Percentiles rank a stretch among this genome's conserved stretches.
Conservation (phyloP, 2,113 vertebrate genomes). For the Lagopus leucura region DNA sequence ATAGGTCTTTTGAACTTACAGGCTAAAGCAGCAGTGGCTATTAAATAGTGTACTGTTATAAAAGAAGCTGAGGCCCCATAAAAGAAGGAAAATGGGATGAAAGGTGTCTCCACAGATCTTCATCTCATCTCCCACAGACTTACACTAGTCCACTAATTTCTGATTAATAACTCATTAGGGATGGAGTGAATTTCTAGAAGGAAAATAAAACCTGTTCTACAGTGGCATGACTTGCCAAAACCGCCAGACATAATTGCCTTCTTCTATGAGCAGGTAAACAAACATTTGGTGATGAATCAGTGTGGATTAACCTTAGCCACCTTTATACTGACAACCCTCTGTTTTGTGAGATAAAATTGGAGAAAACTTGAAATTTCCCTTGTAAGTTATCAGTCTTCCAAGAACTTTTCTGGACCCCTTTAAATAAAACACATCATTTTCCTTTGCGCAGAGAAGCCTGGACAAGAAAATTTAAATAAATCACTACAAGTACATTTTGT, state of each 20-base stretch:
- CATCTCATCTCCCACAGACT: background rate
- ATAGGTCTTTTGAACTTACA: constrained; percentile 56
- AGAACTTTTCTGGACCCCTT: background rate
- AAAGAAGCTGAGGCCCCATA: constrained; percentile 39
- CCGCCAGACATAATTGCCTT: background rate
- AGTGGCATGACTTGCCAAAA: background rate
- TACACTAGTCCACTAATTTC: background rate
- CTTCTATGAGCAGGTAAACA: background rate
- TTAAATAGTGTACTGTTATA: constrained; percentile 45
- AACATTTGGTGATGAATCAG: background rate
- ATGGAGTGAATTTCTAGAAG: background rate
- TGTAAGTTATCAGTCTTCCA: background rate
- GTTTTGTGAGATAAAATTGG: background rate
- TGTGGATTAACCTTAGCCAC: background rate
- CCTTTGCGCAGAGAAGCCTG: background rate
- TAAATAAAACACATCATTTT: background rate
- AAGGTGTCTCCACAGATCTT: constrained; percentile 49
- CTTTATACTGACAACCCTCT: background rate
- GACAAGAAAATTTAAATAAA: background rate
- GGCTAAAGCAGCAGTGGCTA: constrained; percentile 42
- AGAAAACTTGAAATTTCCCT: background rate
- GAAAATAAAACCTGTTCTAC: background rate
- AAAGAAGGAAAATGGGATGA: constrained; percentile 50
- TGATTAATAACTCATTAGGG: constrained; percentile 43
- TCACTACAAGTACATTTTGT: background rate